A percentile compares a stretch with the other conserved stretches of the same genome.
Conservation (phyloP, 2,113 vertebrate genomes). For the Myxocyprinus asiaticus region DNA sequence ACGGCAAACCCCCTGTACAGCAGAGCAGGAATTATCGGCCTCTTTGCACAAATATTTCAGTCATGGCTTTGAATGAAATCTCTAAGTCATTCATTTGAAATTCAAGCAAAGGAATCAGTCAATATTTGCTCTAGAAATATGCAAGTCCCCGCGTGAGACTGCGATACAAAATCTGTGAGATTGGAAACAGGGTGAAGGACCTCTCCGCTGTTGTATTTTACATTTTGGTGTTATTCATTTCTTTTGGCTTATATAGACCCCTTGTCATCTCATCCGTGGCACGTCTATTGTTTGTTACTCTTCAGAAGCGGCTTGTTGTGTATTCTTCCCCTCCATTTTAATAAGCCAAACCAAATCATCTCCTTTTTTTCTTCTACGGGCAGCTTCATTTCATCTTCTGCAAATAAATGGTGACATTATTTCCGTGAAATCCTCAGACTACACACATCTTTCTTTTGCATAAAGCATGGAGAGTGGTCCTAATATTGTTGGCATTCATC, state of each 20-base stretch:
- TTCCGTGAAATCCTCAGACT: conserved; percentile 98
- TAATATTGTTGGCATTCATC: conserved; percentile 97
- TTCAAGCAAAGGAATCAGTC: conserved; percentile 56
- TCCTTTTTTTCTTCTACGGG: conserved; percentile 89
- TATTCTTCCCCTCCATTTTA: conserved; percentile 79
- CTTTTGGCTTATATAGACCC: conserved; percentile 59
- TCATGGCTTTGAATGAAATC: conserved; percentile 58
- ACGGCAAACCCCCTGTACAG: conserved; percentile 5
- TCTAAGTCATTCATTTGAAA: conserved; percentile 49
- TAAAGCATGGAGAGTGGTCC: conserved; percentile 98
- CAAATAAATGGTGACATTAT: conserved; percentile 96
- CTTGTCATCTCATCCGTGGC: conserved; percentile 62
- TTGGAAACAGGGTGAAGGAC: conserved; percentile 50
- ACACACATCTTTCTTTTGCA: conserved; percentile 99
- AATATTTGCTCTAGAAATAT: conserved; percentile 59
- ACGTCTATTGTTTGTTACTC: conserved; percentile 72
- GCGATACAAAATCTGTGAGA: conserved; percentile 50
- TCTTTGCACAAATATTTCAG: conserved; percentile 49
- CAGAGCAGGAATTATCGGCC: conserved; percentile 4
- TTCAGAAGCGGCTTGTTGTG: conserved; percentile 59
- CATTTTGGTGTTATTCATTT: conserved; percentile 67
- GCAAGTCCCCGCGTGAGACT: conserved; percentile 48
- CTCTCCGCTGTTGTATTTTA: conserved; percentile 44
- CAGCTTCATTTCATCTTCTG: conserved; percentile 87
- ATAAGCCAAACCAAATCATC: conserved; percentile 97